Evolutionary conservation across 2,797 vertebrate species (phyloP), one percentile per base, ranked within the genome.

Genomic region (Anguilla marmorata): DNA sequence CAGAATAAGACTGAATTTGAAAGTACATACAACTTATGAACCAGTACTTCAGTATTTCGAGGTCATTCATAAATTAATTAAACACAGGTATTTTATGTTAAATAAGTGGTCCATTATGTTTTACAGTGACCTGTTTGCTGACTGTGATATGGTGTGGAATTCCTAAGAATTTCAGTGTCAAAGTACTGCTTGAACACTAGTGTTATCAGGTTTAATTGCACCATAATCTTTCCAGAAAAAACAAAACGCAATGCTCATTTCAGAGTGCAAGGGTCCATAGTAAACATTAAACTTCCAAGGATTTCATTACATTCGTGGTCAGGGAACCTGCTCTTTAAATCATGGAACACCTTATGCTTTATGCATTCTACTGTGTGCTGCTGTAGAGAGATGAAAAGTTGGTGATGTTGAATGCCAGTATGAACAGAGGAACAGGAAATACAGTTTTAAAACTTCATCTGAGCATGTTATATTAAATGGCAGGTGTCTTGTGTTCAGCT

Each of bases 211-310:
- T 94, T 91, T 85, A 93, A 92, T 91, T 92, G 92, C 92, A 92
- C 93, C 91, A 91, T 92, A 92, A 93, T 95, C 94, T 21, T 94
- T 94, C 93, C 92, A 94, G 92, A 93, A 92, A 94, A 95, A 92
- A n/a, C 21, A 66, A 66, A 63, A 92, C 92, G 86, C 93, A 94
- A 3, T 84, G 93, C 94, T 92, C 91, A 91, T 92, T 90, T 92
- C 90, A 90, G 91, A 92, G 92, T 89, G 93, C 92, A 89, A 94
- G 93, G 92, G 93, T 91, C 93, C 93, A 93, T 91, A 92, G 94
- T 92, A 92, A 56, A 56, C 93, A 88, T 16, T 66, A 41, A 91
- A 92, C 92, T 93, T 94, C 94, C 94, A 94, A 80, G 0, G 89
- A 90, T 93, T 92, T 92, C 90, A 88, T 85, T 85, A 16, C 82